Evolutionary conservation across 2,797 vertebrate species (phyloP), one percentile per base, ranked within the genome.

Genomic region (Prunella strophiata): DNA sequence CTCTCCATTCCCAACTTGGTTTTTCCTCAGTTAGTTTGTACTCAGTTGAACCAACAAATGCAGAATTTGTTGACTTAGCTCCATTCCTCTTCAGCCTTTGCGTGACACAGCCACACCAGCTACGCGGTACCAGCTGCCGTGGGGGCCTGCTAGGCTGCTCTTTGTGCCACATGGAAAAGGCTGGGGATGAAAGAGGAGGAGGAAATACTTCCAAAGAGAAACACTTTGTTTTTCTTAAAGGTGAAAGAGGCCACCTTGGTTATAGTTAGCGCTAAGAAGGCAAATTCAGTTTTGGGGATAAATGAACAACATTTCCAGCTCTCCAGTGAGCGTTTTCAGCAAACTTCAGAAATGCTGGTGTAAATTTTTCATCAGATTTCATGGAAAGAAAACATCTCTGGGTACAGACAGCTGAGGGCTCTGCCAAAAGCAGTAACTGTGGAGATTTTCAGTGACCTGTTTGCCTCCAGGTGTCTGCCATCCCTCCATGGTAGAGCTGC

Each of bases 31-130:
- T 96, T 97, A 91, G 96, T 98, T 98, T 98, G 98, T 98, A 98
- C 97, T 97, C 95, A 96, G 98, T 97, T 97, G 98, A 98, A 98
- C 97, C 97, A 98, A 97, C 97, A 97, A 97, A 97, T 97, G n/a
- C 96, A 94, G 84, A 95, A 73, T 96, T 94, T 98, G 97, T 98
- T 98, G 97, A 98, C 95, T 97, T 98, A 97, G 96, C 85, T 95
- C 96, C 95, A 75, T 96, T 78, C 93, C 96, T 96, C 96, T 81
- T 86, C 59, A 84, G 94, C 77, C 93, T 85, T 95, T 96, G 94
- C 38, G 29, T 98, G 97, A 97, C 97, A 97, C 95, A 92, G 14
- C 92, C 83, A 16, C 40, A 82, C 63, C 95, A 97, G 97, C 90
- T 92, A n/a, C 54, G 92, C 8, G 3, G 94, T 93, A 95, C 91